Evolutionary conservation across 2,888 invertebrate genomes (phyloP).

Genomic region (Graphium colonna): DNA sequence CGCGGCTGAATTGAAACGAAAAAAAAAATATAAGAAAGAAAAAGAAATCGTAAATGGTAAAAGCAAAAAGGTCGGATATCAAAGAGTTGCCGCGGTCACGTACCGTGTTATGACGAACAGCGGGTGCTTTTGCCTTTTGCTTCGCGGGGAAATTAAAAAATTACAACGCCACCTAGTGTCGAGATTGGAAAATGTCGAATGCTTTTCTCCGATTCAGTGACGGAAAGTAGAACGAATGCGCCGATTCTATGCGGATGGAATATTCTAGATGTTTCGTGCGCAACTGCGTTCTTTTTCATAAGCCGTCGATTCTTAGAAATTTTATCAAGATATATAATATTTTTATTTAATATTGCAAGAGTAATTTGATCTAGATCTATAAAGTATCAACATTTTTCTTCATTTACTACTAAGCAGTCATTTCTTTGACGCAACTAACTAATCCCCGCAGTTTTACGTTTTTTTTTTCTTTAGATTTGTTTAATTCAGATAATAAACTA

Average conservation of each 20-base stretch:
- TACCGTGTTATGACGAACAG: slow-evolving; percentile 73
- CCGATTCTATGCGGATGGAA: slow-evolving; percentile 32
- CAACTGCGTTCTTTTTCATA: background rate
- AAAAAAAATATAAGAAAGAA: slow-evolving; percentile 2
- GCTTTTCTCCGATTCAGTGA: slow-evolving; percentile 42
- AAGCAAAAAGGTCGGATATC: slow-evolving; percentile 62
- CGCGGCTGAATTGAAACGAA: slow-evolving; percentile 67
- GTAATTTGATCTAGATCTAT: too few species aligned
- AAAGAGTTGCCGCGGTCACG: slow-evolving; percentile 75
- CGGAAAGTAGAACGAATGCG: slow-evolving; percentile 39
- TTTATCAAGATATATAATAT: background rate
- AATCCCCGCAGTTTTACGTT: too few species aligned
- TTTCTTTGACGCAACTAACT: too few species aligned
- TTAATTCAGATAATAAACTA: too few species aligned
- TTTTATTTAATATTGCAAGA: too few species aligned
- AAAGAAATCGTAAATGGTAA: slow-evolving; percentile 50
- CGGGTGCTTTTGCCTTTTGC: slow-evolving; percentile 51
- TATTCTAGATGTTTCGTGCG: background rate
- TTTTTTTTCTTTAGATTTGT: too few species aligned
- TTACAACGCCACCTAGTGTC: slow-evolving; percentile 46
- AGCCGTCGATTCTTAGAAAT: background rate
- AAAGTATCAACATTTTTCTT: too few species aligned
- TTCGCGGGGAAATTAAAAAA: slow-evolving; percentile 62
- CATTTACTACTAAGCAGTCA: too few species aligned
- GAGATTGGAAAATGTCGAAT: slow-evolving; percentile 38